Evolutionary conservation across 2,888 invertebrate genomes (phyloP).

Genomic region (Alentia gelatinosa): DNA sequence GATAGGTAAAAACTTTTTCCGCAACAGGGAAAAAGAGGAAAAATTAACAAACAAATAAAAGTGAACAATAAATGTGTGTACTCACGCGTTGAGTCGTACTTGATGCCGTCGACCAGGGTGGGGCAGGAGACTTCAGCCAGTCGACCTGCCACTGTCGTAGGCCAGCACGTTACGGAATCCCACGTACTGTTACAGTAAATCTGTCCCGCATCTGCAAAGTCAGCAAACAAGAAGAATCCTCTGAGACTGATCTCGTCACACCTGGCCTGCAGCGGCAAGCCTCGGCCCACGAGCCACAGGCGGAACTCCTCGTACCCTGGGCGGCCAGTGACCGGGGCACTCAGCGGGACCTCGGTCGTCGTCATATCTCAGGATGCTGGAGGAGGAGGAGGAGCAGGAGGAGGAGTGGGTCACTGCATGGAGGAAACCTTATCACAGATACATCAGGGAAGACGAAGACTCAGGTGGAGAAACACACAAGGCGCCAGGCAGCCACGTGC

Average conservation of each 20-base stretch:
- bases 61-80: constrained; percentile 73
- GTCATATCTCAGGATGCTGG: background rate
- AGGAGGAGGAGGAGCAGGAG: background rate
- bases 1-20: too few species aligned
- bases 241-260: background rate
- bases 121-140: constrained; percentile 89
- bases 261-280: background rate
- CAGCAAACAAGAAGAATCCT: background rate
- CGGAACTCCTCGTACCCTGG: background rate
- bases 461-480: too few species aligned
- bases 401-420: background rate
- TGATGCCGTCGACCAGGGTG: constrained; percentile 85
- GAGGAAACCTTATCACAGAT: too few species aligned
- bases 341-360: background rate
- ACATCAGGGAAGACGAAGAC: too few species aligned
- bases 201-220: constrained; percentile 49
- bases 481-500: too few species aligned
- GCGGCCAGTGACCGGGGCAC: background rate
- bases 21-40: too few species aligned
- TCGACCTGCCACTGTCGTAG: constrained; percentile 87
- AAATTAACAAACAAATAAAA: too few species aligned
- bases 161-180: constrained; percentile 92
- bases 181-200: constrained; percentile 85
- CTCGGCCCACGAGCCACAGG: background rate
- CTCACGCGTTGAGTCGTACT: constrained; percentile 92